Base-by-base conservation (phyloP, 2,888 invertebrate species). In the Calameuta pallipes region DNA sequence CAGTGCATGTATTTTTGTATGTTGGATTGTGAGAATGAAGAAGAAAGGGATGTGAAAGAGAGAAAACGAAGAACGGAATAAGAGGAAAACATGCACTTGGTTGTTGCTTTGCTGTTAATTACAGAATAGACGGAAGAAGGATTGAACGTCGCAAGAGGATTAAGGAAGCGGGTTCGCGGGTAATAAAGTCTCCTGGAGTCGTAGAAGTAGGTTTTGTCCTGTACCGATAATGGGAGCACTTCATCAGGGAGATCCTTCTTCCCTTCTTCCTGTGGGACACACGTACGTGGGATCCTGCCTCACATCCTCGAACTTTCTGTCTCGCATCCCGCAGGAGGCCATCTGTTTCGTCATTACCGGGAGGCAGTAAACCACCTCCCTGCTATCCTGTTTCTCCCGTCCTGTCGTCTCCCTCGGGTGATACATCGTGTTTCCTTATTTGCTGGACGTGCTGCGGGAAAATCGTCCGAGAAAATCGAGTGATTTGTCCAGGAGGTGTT, bases 261-360 rank as follows among this genome's bases (percentile, higher is more conserved):
- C 81, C 84, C 82, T 82, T 85, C 86, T 85, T 89, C 88, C 89
- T 88, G 85, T 86, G 88, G 87, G 89, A 90, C 87, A 86, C 82
- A 83, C 84, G 80, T 79, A 76, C 78, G 75, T 37, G 73, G 73
- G 81, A 75, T 68, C 73, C 75, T 80, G 80, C 80, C 81, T 75
- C 79, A 83, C 79, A 77, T 76, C 81, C 82, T 78, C 76, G 80
- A 41, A 41, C 83, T 81, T 78, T 76, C 79, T 75, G 82, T 76
- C 81, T 79, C 79, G 78, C 85, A 85, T 86, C 86, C 88, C 83
- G 86, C 82, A 86, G 87, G 86, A 89, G 89, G 86, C 91, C 91
- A 91, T 91, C 91, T 91, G 91, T 91, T 91, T 91, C 91, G 90
- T 91, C 91, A 91, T 91, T 91, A 91, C 90, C 87, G 87, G 85